phyloP scores from a whole-genome alignment of 2,113 vertebrate genomes.

The Ammodytes marinus region DNA sequence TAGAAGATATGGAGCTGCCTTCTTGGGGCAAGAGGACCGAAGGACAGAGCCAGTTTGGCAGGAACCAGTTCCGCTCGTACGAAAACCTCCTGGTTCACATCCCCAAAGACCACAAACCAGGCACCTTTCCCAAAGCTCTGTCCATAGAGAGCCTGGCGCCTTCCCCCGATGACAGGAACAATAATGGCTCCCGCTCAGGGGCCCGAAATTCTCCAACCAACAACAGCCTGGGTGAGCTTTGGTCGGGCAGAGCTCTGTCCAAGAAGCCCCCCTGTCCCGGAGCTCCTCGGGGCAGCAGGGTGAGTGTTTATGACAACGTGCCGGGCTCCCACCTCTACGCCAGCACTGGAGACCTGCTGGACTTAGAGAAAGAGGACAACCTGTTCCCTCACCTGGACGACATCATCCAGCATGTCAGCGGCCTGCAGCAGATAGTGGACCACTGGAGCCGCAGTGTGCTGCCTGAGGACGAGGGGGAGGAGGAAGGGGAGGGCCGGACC shows the following conservation, averaged over 20 bases:
- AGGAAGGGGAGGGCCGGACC: conserved; percentile 88
- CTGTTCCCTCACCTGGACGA: conserved; percentile 94
- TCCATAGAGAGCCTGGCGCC: conserved; percentile 95
- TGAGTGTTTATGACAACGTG: conserved; percentile 92
- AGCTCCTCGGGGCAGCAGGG: conserved; percentile 91
- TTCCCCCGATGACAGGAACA: conserved; percentile 79
- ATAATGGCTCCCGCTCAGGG: conserved; percentile 43
- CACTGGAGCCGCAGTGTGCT: conserved; percentile 92
- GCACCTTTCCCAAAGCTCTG: conserved; percentile 97
- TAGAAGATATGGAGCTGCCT: conserved; percentile 92
- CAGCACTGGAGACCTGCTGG: conserved; percentile 95
- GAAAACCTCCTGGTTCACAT: conserved; percentile 94
- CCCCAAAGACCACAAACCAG: conserved; percentile 98
- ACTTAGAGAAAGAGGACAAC: conserved; percentile 92
- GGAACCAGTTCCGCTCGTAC: conserved; percentile 91
- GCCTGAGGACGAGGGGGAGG: conserved; percentile 83
- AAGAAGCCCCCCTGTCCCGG: conserved; percentile 82
- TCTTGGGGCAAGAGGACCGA: conserved; percentile 81
- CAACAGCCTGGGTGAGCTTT: conserved; percentile 49
- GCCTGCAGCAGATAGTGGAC: conserved; percentile 93
- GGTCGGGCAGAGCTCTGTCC: conserved; percentile 61
- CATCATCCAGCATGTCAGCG: conserved; percentile 94
- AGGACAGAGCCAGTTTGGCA: conserved; percentile 81
- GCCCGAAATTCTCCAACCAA: background rate
- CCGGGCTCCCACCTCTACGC: conserved; percentile 95